A percentile compares a stretch with the other conserved stretches of the same genome.
These are phyloP conservation scores for Seira ritae DNA, from an alignment of 2,888 invertebrate genomes.

Conservation along the genomic window DNA sequence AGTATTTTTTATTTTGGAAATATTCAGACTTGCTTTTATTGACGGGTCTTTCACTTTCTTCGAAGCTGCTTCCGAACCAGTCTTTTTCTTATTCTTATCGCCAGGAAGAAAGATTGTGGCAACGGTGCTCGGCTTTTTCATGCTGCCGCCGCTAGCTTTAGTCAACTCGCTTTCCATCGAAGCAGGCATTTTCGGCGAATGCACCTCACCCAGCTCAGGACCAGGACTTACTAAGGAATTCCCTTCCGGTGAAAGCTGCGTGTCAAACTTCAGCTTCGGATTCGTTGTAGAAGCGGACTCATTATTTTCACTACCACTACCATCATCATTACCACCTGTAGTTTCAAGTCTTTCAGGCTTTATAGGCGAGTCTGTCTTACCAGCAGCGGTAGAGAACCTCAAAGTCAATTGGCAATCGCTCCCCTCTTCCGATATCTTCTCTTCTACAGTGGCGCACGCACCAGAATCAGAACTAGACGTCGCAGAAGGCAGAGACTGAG, in stretches of 20 bases:
- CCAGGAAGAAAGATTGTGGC: conserved; percentile 44
- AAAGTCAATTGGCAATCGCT: conserved; percentile 47
- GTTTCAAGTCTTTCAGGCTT: too few relatives aligned
- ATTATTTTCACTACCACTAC: not conserved
- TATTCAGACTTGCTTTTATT: conserved; percentile 63
- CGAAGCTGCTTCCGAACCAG: conserved; percentile 12
- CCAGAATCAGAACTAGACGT: not conserved
- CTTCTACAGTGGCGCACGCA: conserved; percentile 29
- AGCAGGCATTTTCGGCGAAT: too few relatives aligned
- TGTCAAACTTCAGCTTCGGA: conserved; percentile 31
- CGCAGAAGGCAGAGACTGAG: too few relatives aligned
- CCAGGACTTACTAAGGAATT: too few relatives aligned
- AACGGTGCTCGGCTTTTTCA: conserved; percentile 22
- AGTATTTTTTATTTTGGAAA: conserved; percentile 56
- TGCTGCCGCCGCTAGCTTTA: not conserved
- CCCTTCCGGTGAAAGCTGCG: conserved; percentile 40
- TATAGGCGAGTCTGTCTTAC: not conserved
- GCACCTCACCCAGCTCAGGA: too few relatives aligned
- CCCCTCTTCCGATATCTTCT: conserved; percentile 43
- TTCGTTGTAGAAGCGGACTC: not conserved
- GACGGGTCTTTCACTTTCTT: conserved; percentile 22
- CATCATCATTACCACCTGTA: too few relatives aligned
- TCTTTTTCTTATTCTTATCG: conserved; percentile 15
- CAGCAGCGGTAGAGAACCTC: conserved; percentile 43
- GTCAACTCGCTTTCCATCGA: too few relatives aligned